Evolutionary conservation across 2,888 invertebrate genomes (phyloP), one percentile per base, ranked within the genome.

Genomic region (Acleris literana): DNA sequence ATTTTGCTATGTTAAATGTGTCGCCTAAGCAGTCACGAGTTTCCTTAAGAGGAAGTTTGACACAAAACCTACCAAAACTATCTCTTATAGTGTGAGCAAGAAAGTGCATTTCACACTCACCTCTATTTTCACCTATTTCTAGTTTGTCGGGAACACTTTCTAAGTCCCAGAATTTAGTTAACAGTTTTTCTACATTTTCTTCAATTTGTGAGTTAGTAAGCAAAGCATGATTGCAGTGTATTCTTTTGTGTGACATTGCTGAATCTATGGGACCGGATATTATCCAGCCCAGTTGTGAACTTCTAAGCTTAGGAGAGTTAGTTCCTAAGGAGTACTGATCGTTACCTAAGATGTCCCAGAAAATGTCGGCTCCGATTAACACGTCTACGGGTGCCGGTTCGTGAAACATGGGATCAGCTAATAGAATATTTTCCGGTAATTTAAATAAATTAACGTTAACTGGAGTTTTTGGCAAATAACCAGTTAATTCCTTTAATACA

Each of bases 231-330:
- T 70, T 70, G 29, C 68, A 70, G 29, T 59, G 59, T 39, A 39
- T n/a, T 2, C 17, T 65, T 52, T 48, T 33, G 9, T 46, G 29
- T 16, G 56, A 18, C 5, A 20, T n/a, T 48, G 46, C 5, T 17
- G 61, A 44, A 48, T 71, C 46, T 4, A 74, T 63, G 5, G 74
- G 71, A 48, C 78, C 76, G 0, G 73, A 67, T 22, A 78, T 58
- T 22, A 77, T 9, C 76, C 76, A 78, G 6, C 77, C 76, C 16
- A 77, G 29, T 2, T 71, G n/a, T 0, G 77, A 60, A 17, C 51
- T 71, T 51, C 57, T 55, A 17, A 76, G 51, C 5, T 65, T 70
- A n/a, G 74, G 71, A 17, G 53, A 68, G 2, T 70, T 54, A 1
- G 55, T 20, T 22, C 76, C 74, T 7, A 78, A 48, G 3, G 71